Evolutionary conservation across 2,888 invertebrate genomes (phyloP).

Genomic region (Pandemis cinnamomeana): DNA sequence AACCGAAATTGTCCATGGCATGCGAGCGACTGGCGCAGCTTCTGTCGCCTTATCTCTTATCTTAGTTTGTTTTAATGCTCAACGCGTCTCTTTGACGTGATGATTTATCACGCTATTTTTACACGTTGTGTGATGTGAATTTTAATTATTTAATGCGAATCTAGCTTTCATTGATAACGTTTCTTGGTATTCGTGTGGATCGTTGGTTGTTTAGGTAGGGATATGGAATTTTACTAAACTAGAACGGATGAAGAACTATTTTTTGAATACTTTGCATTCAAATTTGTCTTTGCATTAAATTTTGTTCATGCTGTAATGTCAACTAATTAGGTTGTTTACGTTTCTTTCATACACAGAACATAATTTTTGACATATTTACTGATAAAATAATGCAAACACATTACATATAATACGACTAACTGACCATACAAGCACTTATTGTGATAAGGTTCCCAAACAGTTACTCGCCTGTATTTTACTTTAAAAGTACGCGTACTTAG

Average conservation of each 20-base stretch:
- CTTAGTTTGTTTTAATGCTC: constrained; percentile 62
- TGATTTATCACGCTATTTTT: constrained; percentile 78
- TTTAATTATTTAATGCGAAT: constrained; percentile 29
- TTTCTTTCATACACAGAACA: no score
- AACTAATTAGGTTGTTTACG: no score
- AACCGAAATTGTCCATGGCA: constrained; percentile 87
- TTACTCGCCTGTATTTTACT: no score
- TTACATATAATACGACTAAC: no score
- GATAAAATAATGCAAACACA: no score
- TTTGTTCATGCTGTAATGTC: no score
- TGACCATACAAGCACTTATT: no score
- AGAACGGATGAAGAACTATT: neutral
- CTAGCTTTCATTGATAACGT: constrained; percentile 16
- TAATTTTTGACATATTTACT: no score
- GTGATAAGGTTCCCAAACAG: no score
- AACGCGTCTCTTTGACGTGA: constrained; percentile 65
- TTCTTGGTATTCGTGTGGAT: neutral
- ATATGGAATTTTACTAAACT: neutral
- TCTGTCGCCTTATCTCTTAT: constrained; percentile 69
- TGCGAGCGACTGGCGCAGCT: constrained; percentile 62
- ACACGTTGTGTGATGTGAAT: constrained; percentile 42
- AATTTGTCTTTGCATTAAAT: no score
- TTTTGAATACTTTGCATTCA: no score
- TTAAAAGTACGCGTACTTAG: no score
- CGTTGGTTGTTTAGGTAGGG: neutral